Evolutionary conservation across 2,797 vertebrate species (phyloP).

Genomic region (Gallinago nigripennis): DNA sequence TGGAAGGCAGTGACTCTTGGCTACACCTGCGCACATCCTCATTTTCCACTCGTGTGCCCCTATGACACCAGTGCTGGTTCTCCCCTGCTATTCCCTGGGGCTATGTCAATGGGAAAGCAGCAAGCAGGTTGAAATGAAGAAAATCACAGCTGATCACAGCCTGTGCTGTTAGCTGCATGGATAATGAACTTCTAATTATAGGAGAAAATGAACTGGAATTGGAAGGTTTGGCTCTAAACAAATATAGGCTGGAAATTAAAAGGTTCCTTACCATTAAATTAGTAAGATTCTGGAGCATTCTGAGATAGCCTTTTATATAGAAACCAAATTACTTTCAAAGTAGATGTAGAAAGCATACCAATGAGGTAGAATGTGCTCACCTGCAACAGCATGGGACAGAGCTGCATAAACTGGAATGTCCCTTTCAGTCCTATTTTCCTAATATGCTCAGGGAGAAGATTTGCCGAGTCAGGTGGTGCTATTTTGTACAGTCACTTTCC

Average conservation of each 20-base stretch:
- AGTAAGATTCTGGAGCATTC: neutral
- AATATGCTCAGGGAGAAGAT: neutral
- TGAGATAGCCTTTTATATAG: neutral
- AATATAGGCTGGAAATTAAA: neutral
- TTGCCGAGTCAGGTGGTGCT: neutral
- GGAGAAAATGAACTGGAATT: neutral
- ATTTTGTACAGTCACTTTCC: neutral
- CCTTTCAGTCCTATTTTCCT: neutral
- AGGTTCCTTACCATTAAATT: slow-evolving; percentile 10
- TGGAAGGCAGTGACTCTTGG: neutral
- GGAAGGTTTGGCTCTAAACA: neutral
- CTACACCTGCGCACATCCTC: neutral
- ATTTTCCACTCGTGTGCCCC: neutral
- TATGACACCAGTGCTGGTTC: neutral
- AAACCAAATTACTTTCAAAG: neutral
- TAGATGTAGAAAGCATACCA: neutral
- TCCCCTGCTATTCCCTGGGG: neutral
- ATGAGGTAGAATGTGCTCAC: neutral
- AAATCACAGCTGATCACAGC: neutral
- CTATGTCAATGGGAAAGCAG: neutral
- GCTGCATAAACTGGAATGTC: neutral
- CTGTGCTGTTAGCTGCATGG: neutral
- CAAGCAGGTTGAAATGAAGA: neutral
- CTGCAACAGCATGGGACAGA: neutral
- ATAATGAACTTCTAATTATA: slow-evolving; percentile 6